These are phyloP conservation scores for Holothuria leucospilota DNA, from an alignment of 53 echinoderm and acorn worm genomes.

Conservation along the genomic window DNA sequence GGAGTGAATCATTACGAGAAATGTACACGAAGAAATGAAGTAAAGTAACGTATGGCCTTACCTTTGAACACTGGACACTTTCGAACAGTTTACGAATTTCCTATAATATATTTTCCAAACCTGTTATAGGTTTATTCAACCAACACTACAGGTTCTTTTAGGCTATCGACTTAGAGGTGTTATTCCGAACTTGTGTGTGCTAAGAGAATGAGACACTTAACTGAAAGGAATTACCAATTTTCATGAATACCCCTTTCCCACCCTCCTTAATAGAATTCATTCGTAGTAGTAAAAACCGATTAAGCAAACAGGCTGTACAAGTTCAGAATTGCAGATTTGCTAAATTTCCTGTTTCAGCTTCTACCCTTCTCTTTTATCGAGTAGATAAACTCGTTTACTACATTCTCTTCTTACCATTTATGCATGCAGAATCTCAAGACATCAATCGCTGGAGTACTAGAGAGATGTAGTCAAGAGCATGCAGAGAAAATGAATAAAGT, in stretches of 20 bases:
- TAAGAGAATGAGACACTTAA: constrained; percentile 5
- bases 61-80: no score
- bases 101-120: no score
- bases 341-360: constrained; percentile 49
- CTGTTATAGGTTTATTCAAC: no score
- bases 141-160: no score
- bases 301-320: constrained; percentile 43
- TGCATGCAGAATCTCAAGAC: constrained; percentile 51
- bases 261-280: constrained; percentile 50
- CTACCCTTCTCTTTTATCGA: constrained; percentile 39
- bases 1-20: no score
- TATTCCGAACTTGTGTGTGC: constrained; percentile 6
- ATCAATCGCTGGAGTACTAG: constrained; percentile 22
- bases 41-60: no score
- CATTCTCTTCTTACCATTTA: constrained; percentile 47
- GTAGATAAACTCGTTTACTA: constrained; percentile 41
- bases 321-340: constrained; percentile 55
- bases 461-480: constrained; percentile 17
- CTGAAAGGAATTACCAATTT: constrained; percentile 33
- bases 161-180: no score
- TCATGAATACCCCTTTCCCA: constrained; percentile 33
- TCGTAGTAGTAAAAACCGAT: constrained; percentile 42
- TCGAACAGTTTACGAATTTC: no score
- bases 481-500: constrained; percentile 18
- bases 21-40: no score